phyloP scores from a whole-genome alignment of 2,113 vertebrate genomes.

The Hypocryptadius cinnamomeus region DNA sequence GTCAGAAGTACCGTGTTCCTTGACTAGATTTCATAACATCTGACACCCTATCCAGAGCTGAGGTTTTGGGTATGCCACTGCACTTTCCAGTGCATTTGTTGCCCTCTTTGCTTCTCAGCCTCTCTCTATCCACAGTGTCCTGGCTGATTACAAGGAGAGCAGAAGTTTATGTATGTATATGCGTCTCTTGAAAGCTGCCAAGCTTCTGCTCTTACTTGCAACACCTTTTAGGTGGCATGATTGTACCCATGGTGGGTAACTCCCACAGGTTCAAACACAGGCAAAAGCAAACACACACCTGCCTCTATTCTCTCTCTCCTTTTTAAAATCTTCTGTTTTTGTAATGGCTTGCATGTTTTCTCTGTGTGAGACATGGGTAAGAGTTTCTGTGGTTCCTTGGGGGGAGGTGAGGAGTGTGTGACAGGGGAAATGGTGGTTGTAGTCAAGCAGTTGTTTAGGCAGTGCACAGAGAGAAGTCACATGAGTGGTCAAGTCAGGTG shows the following conservation, averaged over 20 bases:
- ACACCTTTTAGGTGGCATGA: background rate
- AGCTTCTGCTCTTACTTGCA: background rate
- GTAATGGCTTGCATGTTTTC: background rate
- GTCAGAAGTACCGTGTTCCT: background rate
- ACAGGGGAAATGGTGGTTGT: background rate
- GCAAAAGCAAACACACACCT: background rate
- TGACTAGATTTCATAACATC: background rate
- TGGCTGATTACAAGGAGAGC: background rate
- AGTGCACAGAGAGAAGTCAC: background rate
- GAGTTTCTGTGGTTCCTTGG: slow-evolving; percentile 1
- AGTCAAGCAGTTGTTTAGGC: background rate
- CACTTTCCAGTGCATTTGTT: background rate
- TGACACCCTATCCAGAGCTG: background rate
- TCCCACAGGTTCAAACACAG: background rate
- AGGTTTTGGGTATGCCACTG: background rate
- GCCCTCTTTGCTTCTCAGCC: background rate
- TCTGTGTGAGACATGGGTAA: background rate
- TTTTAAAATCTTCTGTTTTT: background rate
- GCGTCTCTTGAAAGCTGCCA: background rate
- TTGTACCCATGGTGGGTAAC: background rate
- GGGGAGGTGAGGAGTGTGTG: background rate
- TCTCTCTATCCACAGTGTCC: background rate
- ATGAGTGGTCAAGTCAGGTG: background rate
- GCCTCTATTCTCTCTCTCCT: background rate
- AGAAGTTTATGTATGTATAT: background rate